These are phyloP conservation scores for Eurystomus glaucurus DNA, from an alignment of 2,797 vertebrate species.

Conservation along the genomic window DNA sequence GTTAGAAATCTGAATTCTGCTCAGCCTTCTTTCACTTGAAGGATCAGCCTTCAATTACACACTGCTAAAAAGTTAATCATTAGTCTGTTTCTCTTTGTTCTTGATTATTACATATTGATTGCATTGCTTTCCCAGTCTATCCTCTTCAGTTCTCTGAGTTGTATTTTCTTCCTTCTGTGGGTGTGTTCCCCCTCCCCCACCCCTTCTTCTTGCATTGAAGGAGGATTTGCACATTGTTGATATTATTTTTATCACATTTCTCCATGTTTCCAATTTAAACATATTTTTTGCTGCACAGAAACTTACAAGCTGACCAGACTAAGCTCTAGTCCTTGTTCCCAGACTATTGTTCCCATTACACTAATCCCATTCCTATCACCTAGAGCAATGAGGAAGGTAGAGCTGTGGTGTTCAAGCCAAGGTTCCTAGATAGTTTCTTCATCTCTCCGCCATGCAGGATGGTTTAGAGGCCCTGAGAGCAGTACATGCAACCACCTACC, in stretches of 20 bases:
- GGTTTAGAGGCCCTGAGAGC: neutral
- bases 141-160: neutral
- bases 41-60: neutral
- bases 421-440: neutral
- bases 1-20: neutral
- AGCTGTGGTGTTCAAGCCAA: neutral
- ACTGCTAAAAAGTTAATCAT: neutral
- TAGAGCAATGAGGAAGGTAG: neutral
- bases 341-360: neutral
- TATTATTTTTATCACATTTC: constrained; percentile 10
- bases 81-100: neutral
- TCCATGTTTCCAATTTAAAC: neutral
- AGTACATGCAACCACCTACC: fast-evolving
- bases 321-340: neutral
- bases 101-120: neutral
- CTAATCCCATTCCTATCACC: neutral
- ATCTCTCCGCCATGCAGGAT: neutral
- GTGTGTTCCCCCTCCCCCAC: neutral
- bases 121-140: neutral
- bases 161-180: constrained; percentile 8
- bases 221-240: neutral
- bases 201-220: neutral
- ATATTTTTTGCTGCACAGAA: neutral
- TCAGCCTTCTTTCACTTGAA: neutral
- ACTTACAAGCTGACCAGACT: neutral